Conservation (phyloP, 2,888 invertebrate genomes). For the Miltochrista miniata region DNA sequence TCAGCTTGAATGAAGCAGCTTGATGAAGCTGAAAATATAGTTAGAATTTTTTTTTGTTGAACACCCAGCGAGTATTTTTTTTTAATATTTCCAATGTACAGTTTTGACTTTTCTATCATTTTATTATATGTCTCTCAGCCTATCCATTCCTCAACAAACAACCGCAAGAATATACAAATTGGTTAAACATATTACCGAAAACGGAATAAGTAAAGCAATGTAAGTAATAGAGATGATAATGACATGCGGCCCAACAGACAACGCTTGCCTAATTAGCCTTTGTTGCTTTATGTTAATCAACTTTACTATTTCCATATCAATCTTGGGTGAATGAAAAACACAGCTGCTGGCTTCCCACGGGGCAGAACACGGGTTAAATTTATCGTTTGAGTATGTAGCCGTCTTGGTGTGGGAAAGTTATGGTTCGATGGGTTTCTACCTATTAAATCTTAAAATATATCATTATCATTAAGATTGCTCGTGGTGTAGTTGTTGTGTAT, state of each 20-base stretch:
- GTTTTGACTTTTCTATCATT: no score
- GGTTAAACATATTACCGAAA: constrained; percentile 7
- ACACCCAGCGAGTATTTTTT: no score
- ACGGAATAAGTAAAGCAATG: neutral
- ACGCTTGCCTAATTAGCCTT: constrained; percentile 70
- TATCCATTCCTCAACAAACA: no score
- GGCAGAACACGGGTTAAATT: constrained; percentile 3
- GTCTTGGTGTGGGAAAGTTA: neutral
- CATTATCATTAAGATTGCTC: neutral
- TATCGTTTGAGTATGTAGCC: neutral
- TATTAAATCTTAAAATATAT: neutral
- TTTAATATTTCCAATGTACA: no score
- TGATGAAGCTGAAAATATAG: no score
- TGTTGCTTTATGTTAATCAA: constrained; percentile 82
- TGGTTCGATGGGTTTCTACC: no score
- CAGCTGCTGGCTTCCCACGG: constrained; percentile 17
- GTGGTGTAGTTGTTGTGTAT: no score
- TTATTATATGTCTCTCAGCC: no score
- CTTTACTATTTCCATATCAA: constrained; percentile 48
- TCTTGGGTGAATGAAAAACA: constrained; percentile 47
- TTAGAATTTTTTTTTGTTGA: no score
- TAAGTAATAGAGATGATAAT: constrained; percentile 44
- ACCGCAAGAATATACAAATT: neutral
- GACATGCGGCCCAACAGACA: constrained; percentile 45
- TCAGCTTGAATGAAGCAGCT: no score